Evolutionary conservation across 2,113 vertebrate genomes (phyloP).

Genomic region (Psephotus haematonotus): DNA sequence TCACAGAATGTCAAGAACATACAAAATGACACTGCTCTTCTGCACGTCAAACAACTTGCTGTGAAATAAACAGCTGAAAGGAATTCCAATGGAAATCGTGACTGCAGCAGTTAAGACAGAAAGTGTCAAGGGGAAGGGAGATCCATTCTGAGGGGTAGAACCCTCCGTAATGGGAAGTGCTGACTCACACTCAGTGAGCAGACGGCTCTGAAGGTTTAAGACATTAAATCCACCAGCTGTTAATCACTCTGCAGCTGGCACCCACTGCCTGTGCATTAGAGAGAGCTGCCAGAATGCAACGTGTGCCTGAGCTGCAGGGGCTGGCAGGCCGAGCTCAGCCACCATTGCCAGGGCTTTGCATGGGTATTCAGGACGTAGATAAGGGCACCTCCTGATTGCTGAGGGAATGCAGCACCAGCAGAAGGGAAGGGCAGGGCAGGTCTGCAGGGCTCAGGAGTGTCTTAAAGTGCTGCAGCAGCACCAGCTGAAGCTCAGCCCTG

Average conservation of each 20-base stretch:
- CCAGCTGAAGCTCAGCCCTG: not conserved
- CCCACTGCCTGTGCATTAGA: not conserved
- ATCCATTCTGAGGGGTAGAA: not conserved
- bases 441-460: not conserved
- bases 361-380: accelerated
- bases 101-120: not conserved
- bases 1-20: not conserved
- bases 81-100: not conserved
- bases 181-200: not conserved
- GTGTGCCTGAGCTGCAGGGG: not conserved
- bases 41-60: not conserved
- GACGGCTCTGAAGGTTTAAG: not conserved
- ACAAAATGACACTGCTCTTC: not conserved
- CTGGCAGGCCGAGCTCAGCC: not conserved
- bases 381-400: not conserved
- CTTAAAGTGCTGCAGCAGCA: not conserved
- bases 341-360: not conserved
- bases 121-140: not conserved
- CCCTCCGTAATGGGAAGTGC: not conserved
- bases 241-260: not conserved
- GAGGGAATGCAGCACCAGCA: not conserved
- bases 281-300: not conserved
- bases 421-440: not conserved
- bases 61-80: not conserved
- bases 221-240: not conserved